Evolutionary conservation across 2,113 vertebrate species (phyloP), one percentile per base, ranked within the genome.

Genomic region (Xyrauchen texanus): DNA sequence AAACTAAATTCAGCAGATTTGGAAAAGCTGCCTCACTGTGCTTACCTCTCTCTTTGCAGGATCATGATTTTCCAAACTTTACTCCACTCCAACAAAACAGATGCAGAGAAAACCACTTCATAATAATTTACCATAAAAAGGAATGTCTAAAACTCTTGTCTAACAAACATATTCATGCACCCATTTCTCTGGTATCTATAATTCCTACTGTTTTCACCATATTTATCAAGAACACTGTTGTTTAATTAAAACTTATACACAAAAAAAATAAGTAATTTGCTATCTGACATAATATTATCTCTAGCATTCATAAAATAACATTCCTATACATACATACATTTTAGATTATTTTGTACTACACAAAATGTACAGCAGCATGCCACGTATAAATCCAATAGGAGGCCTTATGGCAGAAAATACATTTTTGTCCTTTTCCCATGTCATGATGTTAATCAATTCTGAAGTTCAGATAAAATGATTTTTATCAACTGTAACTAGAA

Each of bases 101-200:
- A 78, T 67, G 76, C 60, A 3, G 21, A 73, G 75, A 68, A n/a
- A 60, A 51, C 51, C 51, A 2, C 52, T 60, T 66, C 6, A 57
- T 44, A n/a, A 57, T 49, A 1, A 47, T 42, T 45, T 53, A 77
- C 10, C 53, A 15, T 55, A 21, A n/a, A 45, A 10, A 5, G 8
- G 6, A 62, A 42, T 15, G 15, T 51, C 47, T 34, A n/a, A n/a
- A n/a, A n/a, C n/a, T n/a, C 83, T 83, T 61, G 45, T 8, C 15
- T 11, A 42, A 10, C 6, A 44, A 21, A 5, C 16, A 46, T 7
- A 72, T 60, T 58, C 42, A 49, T n/a, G 10, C 13, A 58, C 6
- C 12, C 55, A 4, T 13, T 13, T 7, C 13, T 13, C 6, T 57
- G 4, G 4, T 10, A 9, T 9, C 2, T 45, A 55, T 8, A n/a